Evolutionary conservation across 2,113 vertebrate genomes (phyloP), one percentile per base, ranked within the genome.

Genomic region (Syrrhaptes paradoxus): DNA sequence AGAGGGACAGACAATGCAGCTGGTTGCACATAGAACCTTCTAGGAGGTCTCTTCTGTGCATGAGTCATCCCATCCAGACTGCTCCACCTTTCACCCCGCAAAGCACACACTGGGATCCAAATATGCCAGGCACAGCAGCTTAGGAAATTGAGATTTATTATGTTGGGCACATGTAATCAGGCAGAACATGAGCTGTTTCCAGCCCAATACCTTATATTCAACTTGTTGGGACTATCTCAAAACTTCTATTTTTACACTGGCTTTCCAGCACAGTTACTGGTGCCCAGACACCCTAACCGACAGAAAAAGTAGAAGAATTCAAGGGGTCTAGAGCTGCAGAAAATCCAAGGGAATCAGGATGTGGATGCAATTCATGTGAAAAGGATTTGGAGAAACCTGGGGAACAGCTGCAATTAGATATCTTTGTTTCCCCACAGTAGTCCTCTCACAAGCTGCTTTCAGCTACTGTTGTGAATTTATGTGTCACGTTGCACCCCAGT

Each of bases 1-100:
- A 93, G 68, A 19, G 70, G 61, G 43, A 83, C 59, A 61, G 63
- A 57, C 29, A 76, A 75, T 78, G 78, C 4, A n/a, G 90, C 88
- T 92, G 76, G 80, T 10, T 86, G 79, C 59, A 83, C 73, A 86
- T 32, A 38, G 95, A 97, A 95, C 79, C 79, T 95, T 95, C 94
- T 36, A 68, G 90, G 75, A 63, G 52, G 20, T 36, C 82, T 66
- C 68, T 90, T 75, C 62, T 78, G 80, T 72, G 38, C 65, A 59
- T 7, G 68, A 80, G 26, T 95, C 86, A 93, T 46, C 76, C 83
- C 45, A 86, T 63, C 68, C 83, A 92, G 63, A 22, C 46, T 43
- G 90, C 68, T 88, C 86, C 86, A 83, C 59, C 83, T 91, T 76
- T 93, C 88, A 73, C 10, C 45, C 55, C 51, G 76, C 79, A 92